Evolutionary conservation across 2,797 vertebrate species (phyloP), one percentile per base, ranked within the genome.

Genomic region (Aulostomus chinensis): DNA sequence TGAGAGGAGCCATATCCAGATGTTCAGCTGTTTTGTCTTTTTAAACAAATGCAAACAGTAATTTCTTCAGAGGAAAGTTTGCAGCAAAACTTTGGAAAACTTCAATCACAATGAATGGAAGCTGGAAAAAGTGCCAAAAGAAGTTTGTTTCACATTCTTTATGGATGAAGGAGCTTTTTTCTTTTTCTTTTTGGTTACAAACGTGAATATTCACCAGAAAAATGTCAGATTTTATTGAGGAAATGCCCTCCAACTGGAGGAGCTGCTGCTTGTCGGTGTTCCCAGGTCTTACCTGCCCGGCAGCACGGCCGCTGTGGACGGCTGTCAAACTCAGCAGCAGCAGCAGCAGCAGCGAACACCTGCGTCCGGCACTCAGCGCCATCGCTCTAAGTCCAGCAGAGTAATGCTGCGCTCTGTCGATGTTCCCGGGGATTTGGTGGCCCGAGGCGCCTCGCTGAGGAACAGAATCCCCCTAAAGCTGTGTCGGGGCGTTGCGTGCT

Each of bases 271-370:
- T 33, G 1, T 7, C 7, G 3, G 2, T 4, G 31, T 33, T n/a
- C n/a, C n/a, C n/a, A n/a, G n/a, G 4, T 71, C 85, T 67, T 68
- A 91, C 90, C 90, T 91, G 89, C 16, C 84, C 78, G 6, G 70
- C 76, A 37, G 80, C 79, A 36, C 84, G 80, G 1, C 79, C 77
- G 30, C 47, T 52, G 3, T 82, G 77, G 25, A 86, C 5, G 14
- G 65, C 71, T 78, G 84, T 78, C 74, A 90, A 64, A 80, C 73
- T 89, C 65, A 91, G 59, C 49, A 91, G 61, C 49, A 90, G 60
- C 45, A 91, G 89, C 65, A 91, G 59, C 49, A 91, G 61, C 49
- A 90, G 60, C 45, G 90, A 66, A 80, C 77, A 88, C 76, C 80
- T 81, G 83, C 61, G 68, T 59, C 11, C 53, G 40, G 82, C 62